These are phyloP conservation scores for Schizotus pectinicornis DNA, from an alignment of 2,888 invertebrate genomes.

Conservation along the genomic window DNA sequence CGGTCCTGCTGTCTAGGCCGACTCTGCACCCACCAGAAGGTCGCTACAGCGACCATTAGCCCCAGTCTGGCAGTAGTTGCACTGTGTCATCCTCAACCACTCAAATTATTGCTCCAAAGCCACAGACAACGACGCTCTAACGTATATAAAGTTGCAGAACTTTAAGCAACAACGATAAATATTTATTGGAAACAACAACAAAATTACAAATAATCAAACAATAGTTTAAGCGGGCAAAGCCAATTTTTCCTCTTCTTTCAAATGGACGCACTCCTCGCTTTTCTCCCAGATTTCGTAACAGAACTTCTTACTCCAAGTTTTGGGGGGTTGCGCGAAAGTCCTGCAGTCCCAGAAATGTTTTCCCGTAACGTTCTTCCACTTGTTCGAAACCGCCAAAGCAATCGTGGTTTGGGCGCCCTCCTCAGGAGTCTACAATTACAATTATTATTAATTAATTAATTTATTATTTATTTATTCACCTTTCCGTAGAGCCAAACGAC, in stretches of 20 bases:
- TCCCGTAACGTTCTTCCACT: conserved; percentile 72
- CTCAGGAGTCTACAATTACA: conserved; percentile 69
- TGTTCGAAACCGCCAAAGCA: conserved; percentile 72
- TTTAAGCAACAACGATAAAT: too few relatives aligned
- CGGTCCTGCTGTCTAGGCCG: conserved; percentile 37
- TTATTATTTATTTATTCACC: conserved; percentile 31
- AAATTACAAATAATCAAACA: not conserved
- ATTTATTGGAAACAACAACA: conserved; percentile 9
- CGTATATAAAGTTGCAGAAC: too few relatives aligned
- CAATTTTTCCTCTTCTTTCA: conserved; percentile 66
- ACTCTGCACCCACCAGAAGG: conserved; percentile 32
- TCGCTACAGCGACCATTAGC: conserved; percentile 35
- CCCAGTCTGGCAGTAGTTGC: conserved; percentile 6
- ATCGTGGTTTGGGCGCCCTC: conserved; percentile 85
- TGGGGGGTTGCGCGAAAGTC: conserved; percentile 46
- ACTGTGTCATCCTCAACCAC: conserved; percentile 15
- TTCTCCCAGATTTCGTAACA: conserved; percentile 84
- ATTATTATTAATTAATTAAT: not conserved
- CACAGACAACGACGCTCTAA: not conserved
- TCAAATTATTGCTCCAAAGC: too few relatives aligned
- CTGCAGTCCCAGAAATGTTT: conserved; percentile 83
- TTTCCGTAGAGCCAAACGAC: conserved; percentile 46
- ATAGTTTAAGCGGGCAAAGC: not conserved
- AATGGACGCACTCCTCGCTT: conserved; percentile 74
- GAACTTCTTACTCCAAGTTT: conserved; percentile 55